phyloP scores from a whole-genome alignment of 1,140 invertebrate genomes.

The Brachionus sp. region DNA sequence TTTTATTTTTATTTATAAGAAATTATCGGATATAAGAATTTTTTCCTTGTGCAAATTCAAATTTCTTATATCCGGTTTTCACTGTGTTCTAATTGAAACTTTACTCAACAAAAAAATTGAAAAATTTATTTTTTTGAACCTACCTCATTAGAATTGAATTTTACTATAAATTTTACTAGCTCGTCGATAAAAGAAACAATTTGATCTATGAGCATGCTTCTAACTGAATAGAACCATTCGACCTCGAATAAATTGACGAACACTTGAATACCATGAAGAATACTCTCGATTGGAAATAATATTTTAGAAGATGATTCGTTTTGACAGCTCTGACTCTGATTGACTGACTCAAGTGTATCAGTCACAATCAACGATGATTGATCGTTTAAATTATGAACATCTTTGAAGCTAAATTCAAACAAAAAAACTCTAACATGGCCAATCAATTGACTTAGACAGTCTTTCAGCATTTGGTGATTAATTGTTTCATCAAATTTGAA shows the following conservation, averaged over 20 bases:
- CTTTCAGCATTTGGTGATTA: not conserved
- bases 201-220: conserved; percentile 7
- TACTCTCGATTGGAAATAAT: conserved; percentile 26
- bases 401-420: not conserved
- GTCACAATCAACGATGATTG: not conserved
- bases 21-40: too few species aligned
- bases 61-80: too few species aligned
- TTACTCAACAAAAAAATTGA: too few species aligned
- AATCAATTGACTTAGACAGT: not conserved
- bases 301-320: not conserved
- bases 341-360: not conserved
- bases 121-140: too few species aligned
- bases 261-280: conserved; percentile 24
- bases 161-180: not conserved
- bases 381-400: not conserved
- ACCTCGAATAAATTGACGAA: conserved; percentile 23
- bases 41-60: too few species aligned
- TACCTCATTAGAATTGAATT: not conserved
- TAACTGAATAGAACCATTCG: conserved; percentile 36
- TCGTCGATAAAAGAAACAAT: not conserved
- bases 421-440: not conserved
- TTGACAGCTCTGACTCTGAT: not conserved
- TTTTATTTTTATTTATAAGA: too few species aligned
- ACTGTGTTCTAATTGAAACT: too few species aligned
- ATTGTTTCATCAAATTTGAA: not conserved